Base-by-base conservation (phyloP, 2,888 invertebrate genomes). In the Loripinus fragilis region DNA sequence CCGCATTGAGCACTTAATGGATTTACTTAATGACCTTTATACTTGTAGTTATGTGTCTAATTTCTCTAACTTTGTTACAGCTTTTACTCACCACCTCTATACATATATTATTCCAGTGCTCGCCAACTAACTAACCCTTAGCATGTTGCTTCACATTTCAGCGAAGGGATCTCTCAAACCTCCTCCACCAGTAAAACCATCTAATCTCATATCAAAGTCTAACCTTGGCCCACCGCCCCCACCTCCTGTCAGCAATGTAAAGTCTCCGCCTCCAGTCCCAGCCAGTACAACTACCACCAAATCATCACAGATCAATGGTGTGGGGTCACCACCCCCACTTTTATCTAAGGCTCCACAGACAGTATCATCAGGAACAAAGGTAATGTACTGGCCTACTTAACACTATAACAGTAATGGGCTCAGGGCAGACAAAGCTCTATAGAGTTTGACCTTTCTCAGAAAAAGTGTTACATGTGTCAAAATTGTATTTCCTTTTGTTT, bases 321-420 rank as follows among this genome's bases (percentile, higher is more conserved):
- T 76, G 45, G 76, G 76, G 10, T 78, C 81, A 23, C 81, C 78
- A 15, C 74, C 79, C 52, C 78, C 76, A 20, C 74, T 76, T 28
- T 74, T 77, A 42, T 42, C 12, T 17, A 30, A 41, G 33, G 20
- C 10, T 45, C 71, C 71, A 45, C 64, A 38, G 17, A 23, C 50
- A 48, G 33, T 25, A 50, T 45, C 48, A 45, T 38, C 38, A 50
- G 73, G 66, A 35, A 73, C 1, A 20, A 60, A 60, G 60, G 60
- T 60, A 60, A 33, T 60, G 20, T 30, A 12, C 12, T 5, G 38
- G 38, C n/a, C n/a, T n/a, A n/a, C n/a, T n/a, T n/a, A n/a, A n/a
- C n/a, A n/a, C n/a, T n/a, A n/a, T n/a, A n/a, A n/a, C n/a, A n/a
- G n/a, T n/a, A n/a, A n/a, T n/a, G n/a, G n/a, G n/a, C n/a, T n/a